These are phyloP conservation scores for Jacana jacana DNA, from an alignment of 2,113 vertebrate genomes.

Conservation along the genomic window DNA sequence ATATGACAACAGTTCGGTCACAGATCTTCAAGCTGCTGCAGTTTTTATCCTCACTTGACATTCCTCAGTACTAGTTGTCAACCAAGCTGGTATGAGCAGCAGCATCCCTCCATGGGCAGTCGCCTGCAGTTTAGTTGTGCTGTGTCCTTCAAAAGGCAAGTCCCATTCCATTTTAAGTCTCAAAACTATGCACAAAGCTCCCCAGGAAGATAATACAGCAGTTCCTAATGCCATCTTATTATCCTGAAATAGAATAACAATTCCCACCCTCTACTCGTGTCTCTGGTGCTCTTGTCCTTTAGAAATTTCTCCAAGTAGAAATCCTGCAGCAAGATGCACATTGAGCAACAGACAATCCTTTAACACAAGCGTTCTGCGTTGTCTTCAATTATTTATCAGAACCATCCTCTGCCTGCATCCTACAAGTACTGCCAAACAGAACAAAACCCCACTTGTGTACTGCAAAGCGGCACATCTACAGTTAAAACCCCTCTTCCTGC, in stretches of 20 bases:
- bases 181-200: neutral
- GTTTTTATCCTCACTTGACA: neutral
- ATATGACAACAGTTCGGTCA: neutral
- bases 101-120: rapidly evolving
- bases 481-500: neutral
- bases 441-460: neutral
- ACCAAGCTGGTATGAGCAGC: rapidly evolving
- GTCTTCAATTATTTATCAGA: neutral
- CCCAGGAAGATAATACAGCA: neutral
- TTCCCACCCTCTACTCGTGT: neutral
- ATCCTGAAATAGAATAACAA: neutral
- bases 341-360: neutral
- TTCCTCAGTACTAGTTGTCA: neutral
- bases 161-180: neutral
- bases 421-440: neutral
- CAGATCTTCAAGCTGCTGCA: neutral
- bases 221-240: neutral
- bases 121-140: neutral
- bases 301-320: neutral
- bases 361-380: neutral
- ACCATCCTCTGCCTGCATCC: rapidly evolving
- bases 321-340: neutral
- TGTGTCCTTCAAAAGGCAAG: neutral
- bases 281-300: neutral
- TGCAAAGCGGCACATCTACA: neutral